Base-by-base conservation (phyloP, 2,113 vertebrate species). In the Geococcyx californianus region DNA sequence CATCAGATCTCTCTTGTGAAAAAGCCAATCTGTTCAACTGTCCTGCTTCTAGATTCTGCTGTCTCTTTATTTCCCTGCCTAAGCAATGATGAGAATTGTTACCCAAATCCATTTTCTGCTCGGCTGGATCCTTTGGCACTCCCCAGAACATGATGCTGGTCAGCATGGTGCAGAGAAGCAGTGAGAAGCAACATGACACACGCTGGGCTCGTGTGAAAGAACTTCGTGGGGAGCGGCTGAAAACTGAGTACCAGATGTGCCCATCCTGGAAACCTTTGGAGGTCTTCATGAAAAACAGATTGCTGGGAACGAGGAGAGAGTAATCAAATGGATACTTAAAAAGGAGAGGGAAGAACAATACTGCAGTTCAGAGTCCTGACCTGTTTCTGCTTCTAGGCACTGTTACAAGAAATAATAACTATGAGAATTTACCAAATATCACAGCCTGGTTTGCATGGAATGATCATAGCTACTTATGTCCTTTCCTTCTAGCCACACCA, bases 71-170 rank as follows among this genome's bases (percentile, higher is more conserved):
- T 77, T 77, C 62, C 78, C 51, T 62, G 49, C 42, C 59, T 33
- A 33, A 75, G 36, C 6, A 20, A 7, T 10, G 20, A 3, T 31
- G 70, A 80, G 8, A 13, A 7, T 55, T 75, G 42, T 96, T 98
- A 99, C 99, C 99, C 88, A 99, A 95, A 94, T 99, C 99, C 99
- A 99, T 99, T 92, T 99, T 99, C 97, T 99, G 99, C 95, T 99
- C 99, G 18, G 98, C 98, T 6, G 99, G 99, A 85, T 99, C 98
- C 79, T 98, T 99, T 52, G 99, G 99, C 73, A 99, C 98, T 10
- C 99, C 99, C 98, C 98, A 99, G 94, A 99, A 99, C 98, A 99
- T 99, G 97, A 99, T 99, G 95, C 98, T 99, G 72, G 99, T 99
- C 89, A 99, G 97, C 99, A 99, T 99, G 66, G 99, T 99, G 97